Percentiles rank a stretch among this genome's conserved stretches.
phyloP scores from a whole-genome alignment of 2,113 vertebrate genomes.

The Bos indicus region DNA sequence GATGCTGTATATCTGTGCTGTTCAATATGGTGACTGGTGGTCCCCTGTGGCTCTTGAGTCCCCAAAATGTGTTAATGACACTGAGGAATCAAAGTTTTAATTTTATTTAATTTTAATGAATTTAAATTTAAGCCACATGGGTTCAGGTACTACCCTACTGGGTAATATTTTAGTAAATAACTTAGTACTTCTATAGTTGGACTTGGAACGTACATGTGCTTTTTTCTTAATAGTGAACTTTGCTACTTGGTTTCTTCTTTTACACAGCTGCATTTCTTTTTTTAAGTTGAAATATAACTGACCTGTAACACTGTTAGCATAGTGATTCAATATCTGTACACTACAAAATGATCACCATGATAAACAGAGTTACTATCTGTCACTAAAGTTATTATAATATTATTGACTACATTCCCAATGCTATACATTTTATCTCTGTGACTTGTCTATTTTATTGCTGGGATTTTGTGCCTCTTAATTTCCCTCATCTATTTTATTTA shows the following conservation, averaged over 20 bases:
- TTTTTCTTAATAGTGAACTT: background rate
- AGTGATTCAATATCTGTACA: background rate
- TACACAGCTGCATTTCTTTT: background rate
- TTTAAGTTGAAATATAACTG: background rate
- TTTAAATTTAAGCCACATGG: background rate
- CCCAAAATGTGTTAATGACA: background rate
- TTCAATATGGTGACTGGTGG: accelerated
- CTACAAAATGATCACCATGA: background rate
- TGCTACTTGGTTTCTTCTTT: background rate
- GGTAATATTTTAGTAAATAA: background rate
- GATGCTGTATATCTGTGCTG: background rate
- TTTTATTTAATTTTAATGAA: background rate
- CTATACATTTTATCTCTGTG: background rate
- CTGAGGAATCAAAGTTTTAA: background rate
- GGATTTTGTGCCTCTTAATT: background rate
- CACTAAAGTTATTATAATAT: background rate
- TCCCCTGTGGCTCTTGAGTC: background rate
- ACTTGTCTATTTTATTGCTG: background rate
- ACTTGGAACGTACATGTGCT: background rate
- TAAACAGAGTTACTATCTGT: background rate
- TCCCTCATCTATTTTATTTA: background rate
- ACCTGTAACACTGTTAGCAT: background rate
- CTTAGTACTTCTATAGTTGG: background rate
- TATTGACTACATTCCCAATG: background rate
- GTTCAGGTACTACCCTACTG: background rate